These are phyloP conservation scores for Eumerus sabulonum DNA, from an alignment of 2,888 invertebrate species.

Conservation along the genomic window DNA sequence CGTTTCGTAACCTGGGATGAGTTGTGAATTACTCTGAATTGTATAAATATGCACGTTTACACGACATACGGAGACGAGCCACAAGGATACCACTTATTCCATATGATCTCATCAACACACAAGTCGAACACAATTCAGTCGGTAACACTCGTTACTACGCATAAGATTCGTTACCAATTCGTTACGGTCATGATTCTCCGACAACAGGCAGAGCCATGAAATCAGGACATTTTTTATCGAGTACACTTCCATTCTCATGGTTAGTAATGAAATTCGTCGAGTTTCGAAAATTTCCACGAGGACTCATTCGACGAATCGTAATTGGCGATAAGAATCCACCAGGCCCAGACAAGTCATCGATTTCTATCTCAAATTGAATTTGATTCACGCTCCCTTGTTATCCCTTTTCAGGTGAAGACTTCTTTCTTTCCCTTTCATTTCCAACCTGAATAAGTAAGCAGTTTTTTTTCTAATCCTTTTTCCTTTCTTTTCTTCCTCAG, in stretches of 20 bases:
- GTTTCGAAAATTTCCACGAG: not conserved
- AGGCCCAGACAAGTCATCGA: constrained; percentile 17
- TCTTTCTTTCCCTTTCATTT: constrained; percentile 1
- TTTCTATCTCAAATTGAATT: constrained; percentile 56
- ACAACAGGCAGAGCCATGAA: not conserved
- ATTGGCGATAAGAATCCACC: constrained; percentile 21
- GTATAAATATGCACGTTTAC: too few species aligned
- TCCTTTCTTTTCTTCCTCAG: constrained; percentile 37
- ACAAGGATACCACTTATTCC: constrained; percentile 11
- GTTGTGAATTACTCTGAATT: constrained; percentile 39
- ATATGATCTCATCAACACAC: constrained; percentile 14
- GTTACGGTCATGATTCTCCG: constrained; percentile 1
- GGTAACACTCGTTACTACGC: too few species aligned
- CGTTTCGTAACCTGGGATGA: not conserved
- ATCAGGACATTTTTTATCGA: too few species aligned
- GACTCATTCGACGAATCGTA: constrained; percentile 17
- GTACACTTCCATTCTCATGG: not conserved
- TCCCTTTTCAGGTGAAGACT: constrained; percentile 2
- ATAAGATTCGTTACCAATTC: not conserved
- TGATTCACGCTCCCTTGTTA: constrained; percentile 38
- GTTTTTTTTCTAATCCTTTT: constrained; percentile 9
- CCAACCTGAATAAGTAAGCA: constrained; percentile 6
- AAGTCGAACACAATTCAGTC: constrained; percentile 29
- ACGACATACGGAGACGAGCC: too few species aligned
- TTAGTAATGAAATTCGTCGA: not conserved